A percentile compares a stretch with the other conserved stretches of the same genome.
Evolutionary conservation across 2,888 invertebrate species (phyloP).

Genomic region (Ischnus inquisitorius): DNA sequence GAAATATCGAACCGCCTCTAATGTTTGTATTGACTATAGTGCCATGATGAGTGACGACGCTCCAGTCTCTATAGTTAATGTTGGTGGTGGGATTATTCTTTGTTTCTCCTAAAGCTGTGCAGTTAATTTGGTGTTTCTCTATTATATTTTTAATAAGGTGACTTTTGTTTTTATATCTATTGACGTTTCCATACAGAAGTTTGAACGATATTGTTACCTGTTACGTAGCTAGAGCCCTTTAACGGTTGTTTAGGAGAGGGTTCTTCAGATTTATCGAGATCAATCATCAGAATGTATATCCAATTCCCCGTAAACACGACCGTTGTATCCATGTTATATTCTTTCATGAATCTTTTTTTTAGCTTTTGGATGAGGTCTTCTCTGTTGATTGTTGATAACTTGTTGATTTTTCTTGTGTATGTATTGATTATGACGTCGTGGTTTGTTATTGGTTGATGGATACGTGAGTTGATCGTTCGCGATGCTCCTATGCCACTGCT

Average conservation of each 20-base stretch:
- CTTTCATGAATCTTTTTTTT: not conserved
- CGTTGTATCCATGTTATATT: conserved; percentile 1
- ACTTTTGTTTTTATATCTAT: conserved; percentile 25
- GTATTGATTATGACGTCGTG: conserved; percentile 9
- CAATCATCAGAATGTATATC: not conserved
- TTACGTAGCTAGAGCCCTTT: not conserved
- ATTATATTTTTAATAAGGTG: conserved; percentile 13
- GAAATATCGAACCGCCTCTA: conserved; percentile 4
- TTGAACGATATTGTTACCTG: conserved; percentile 15
- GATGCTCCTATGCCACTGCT: not conserved
- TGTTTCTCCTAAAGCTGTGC: conserved; percentile 26
- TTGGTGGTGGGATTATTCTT: not conserved
- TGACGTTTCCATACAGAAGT: conserved; percentile 14
- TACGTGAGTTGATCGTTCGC: not conserved
- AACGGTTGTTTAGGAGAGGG: not conserved
- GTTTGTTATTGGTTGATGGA: not conserved
- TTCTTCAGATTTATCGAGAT: not conserved
- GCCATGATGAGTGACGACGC: not conserved
- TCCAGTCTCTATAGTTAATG: conserved; percentile 10
- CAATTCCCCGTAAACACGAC: not conserved
- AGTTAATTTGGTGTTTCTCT: conserved; percentile 19
- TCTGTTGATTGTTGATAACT: not conserved
- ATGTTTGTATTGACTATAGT: not conserved
- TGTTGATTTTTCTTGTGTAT: conserved; percentile 17
- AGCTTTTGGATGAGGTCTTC: not conserved